Evolutionary conservation across 2,797 vertebrate species (phyloP), one percentile per base, ranked within the genome.

Genomic region (Enteromius trimaculatus): DNA sequence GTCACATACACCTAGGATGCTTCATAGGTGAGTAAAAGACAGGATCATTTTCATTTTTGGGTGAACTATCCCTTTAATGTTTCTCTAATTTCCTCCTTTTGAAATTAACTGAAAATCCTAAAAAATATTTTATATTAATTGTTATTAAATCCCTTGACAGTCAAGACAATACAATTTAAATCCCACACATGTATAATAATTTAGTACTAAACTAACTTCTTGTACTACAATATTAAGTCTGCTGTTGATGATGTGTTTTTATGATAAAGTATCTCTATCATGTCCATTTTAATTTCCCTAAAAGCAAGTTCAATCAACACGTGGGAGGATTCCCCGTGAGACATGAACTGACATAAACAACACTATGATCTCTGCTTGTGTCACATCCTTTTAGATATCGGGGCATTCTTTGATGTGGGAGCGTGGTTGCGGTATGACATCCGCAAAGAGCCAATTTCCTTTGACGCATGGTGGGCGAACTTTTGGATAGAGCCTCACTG

Each of bases 341-440:
- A 65, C n/a, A 19, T 74, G 26, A 21, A 9, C 34, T 39, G 65
- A 31, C 31, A 47, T 53, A 53, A n/a, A 47, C 17, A 75, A 29
- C 37, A 5, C 23, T 65, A 2, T 26, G 39, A 21, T 79, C 42
- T 75, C 60, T n/a, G 53, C 29, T 74, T 29, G 9, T n/a, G 19
- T 77, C 2, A 44, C 39, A 16, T 62, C 16, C 21, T 81, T 31
- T 78, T 77, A 99, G 98, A 98, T 65, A 98, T 99, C 0, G 98
- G 97, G 0, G 98, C 95, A 3, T 96, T 96, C 91, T 98, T 99
- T 47, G 97, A 98, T 88, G 92, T 96, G 0, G 97, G 98, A 51
- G 96, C 96, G 0, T 99, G 97, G 97, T 88, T 99, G 78, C 95
- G 92, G 76, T 98, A 99, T 88, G 95, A 96, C 92, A 96, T 99